Base-by-base conservation (phyloP, 2,888 invertebrate genomes). In the Abrostola triplasia region DNA sequence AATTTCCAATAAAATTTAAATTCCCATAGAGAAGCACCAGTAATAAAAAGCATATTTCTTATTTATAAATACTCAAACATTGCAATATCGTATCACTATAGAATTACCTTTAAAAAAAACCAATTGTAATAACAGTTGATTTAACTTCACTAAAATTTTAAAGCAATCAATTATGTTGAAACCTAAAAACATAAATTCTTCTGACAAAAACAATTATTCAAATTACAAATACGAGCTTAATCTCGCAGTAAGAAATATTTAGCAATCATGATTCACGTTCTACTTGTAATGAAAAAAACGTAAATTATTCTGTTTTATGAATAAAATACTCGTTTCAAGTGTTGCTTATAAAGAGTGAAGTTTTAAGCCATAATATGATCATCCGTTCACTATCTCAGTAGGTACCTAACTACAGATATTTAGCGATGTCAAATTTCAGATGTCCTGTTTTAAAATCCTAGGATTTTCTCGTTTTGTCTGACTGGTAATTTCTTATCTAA, bases 291-390 rank as follows among this genome's bases (percentile, higher is more conserved):
- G 73, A 58, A 72, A 63, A 49, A 66, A 36, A 59, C 60, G 70
- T 76, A 73, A 76, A 66, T 73, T 66, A 70, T 73, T 54, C 66
- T 59, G 59, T 66, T 72, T 73, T 72, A 59, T 76, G 70, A 66
- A 73, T 75, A 64, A 66, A 66, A 63, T 64, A 62, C 52, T 53
- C 73, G 61, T 60, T 72, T 61, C 59, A 48, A 71, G 57, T 54
- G 57, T 49, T 56, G 55, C 38, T 13, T 51, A 55, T 49, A 24
- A n/a, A 7, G 42, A 38, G 38, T 8, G 44, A 35, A 40, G 0
- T 5, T n/a, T 41, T 41, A 35, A 53, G 6, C 11, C 36, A 37
- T 42, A 37, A 37, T 42, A 37, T 48, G 48, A 56, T 65, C n/a
- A 44, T 24, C 13, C 13, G 13, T 24, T 8, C 9, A 47, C 44